Percentiles rank a stretch among this genome's conserved stretches.
phyloP scores from a whole-genome alignment of 2,797 vertebrate species.

The Dryobates pubescens region DNA sequence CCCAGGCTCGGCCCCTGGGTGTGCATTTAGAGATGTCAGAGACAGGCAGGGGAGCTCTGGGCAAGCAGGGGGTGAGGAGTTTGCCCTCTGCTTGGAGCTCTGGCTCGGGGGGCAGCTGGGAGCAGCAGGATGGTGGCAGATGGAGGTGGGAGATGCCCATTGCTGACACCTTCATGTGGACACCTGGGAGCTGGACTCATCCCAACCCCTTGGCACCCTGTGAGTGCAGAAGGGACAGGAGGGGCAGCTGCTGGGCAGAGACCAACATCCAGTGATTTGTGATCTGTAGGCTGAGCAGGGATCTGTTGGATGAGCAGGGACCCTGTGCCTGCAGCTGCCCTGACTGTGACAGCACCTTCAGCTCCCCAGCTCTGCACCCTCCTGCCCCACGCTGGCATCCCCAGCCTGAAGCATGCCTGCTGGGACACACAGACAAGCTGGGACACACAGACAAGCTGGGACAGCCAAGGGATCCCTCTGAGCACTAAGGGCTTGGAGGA shows the following conservation, averaged over 20 bases:
- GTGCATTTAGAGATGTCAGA: not conserved
- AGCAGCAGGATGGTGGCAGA: not conserved
- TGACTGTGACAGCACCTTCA: not conserved
- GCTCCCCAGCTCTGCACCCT: not conserved
- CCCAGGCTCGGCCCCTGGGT: not conserved
- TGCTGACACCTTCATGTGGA: rapidly evolving
- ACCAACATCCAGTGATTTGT: rapidly evolving
- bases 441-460: no score
- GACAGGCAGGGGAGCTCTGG: not conserved
- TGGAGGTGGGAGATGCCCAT: not conserved
- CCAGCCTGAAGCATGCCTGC: rapidly evolving
- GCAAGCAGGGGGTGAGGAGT: not conserved
- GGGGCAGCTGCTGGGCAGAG: not conserved
- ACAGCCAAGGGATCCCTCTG: rapidly evolving
- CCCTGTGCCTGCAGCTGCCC: rapidly evolving
- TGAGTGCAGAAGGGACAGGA: not conserved
- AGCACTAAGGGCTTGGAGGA: not conserved
- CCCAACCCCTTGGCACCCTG: not conserved
- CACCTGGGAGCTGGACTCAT: not conserved
- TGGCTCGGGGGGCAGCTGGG: not conserved
- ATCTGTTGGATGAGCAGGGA: rapidly evolving
- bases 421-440: not conserved
- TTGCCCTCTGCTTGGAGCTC: not conserved
- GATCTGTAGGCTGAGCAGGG: rapidly evolving
- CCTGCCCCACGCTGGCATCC: rapidly evolving